Conservation (phyloP, 2,113 vertebrate genomes). For the human (Homo sapiens) region DNA sequence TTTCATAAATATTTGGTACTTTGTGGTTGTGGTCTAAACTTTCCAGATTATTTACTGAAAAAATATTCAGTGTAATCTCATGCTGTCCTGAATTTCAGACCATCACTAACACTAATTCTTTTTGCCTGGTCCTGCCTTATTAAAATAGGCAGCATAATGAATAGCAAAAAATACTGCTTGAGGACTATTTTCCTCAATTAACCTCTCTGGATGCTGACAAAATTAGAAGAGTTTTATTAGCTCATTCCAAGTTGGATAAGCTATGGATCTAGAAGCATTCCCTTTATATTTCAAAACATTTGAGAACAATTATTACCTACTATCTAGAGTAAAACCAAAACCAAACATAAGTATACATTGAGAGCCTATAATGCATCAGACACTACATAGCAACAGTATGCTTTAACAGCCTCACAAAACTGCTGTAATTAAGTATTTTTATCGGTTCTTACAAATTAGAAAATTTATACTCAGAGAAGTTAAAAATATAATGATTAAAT, state of each 20-base stretch:
- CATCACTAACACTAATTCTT: not conserved
- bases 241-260: not conserved
- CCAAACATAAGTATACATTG: not conserved
- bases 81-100: not conserved
- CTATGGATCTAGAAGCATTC: not conserved
- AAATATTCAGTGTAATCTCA: not conserved
- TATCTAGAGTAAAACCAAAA: not conserved
- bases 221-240: not conserved
- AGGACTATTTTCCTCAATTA: not conserved
- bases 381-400: not conserved
- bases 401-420: not conserved
- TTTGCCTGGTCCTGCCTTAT: not conserved
- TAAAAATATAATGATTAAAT: not conserved
- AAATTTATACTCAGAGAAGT: not conserved
- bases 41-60: not conserved
- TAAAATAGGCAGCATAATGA: not conserved
- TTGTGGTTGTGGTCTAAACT: not conserved
- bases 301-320: not conserved
- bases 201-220: not conserved
- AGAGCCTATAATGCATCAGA: not conserved
- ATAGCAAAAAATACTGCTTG: not conserved
- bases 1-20: not conserved
- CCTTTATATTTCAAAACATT: not conserved
- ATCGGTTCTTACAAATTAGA: not conserved
- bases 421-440: not conserved